Evolutionary conservation across 1,140 invertebrate genomes (phyloP).

Genomic region (Drosophila baimaii): DNA sequence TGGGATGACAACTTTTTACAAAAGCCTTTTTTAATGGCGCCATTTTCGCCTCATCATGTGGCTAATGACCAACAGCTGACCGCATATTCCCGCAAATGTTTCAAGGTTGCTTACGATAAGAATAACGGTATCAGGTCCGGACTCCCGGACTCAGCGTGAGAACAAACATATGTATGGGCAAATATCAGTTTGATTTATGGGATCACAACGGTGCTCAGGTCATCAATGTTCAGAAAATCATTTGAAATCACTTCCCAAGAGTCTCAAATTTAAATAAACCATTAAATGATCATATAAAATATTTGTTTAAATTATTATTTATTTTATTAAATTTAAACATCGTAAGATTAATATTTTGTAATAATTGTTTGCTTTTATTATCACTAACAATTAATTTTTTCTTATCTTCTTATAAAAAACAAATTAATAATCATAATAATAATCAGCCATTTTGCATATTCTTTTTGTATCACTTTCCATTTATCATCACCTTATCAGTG

Average conservation of each 20-base stretch:
- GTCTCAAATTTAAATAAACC: neutral
- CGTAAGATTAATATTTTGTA: no score
- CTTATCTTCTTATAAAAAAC: no score
- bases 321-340: no score
- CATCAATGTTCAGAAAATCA: neutral
- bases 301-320: no score
- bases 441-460: no score
- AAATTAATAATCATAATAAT: no score
- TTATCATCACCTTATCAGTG: neutral
- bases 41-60: conserved; percentile 57
- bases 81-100: conserved; percentile 42
- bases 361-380: no score
- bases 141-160: conserved; percentile 19
- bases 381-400: no score
- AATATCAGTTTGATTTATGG: conserved; percentile 16
- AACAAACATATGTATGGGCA: neutral
- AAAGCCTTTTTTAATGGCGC: conserved; percentile 53
- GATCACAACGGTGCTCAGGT: neutral
- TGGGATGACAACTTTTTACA: conserved; percentile 45
- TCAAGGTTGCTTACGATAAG: conserved; percentile 56
- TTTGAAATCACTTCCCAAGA: neutral
- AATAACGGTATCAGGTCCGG: conserved; percentile 52
- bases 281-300: neutral
- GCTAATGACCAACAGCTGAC: conserved; percentile 51
- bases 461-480: no score